Conservation (phyloP, 23 tunicate genomes). For the Trididemnum clinides region DNA sequence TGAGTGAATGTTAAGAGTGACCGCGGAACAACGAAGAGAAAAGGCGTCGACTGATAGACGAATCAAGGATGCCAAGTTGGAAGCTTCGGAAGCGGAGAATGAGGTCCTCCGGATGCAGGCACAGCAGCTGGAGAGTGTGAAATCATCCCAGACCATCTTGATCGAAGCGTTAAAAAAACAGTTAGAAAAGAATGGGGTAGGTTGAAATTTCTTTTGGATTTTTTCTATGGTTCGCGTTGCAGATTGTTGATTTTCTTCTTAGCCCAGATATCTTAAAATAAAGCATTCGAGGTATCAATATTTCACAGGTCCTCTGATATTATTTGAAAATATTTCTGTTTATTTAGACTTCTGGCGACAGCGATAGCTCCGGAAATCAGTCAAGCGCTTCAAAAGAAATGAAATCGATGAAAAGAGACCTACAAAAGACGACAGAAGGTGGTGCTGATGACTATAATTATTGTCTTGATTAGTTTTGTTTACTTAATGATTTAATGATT, state of each 20-base stretch:
- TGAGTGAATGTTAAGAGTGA: background rate
- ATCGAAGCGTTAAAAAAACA: constrained; percentile 59
- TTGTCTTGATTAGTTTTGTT: too few species aligned
- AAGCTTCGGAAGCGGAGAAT: constrained; percentile 61
- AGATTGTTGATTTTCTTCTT: too few species aligned
- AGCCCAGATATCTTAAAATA: too few species aligned
- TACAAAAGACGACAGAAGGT: constrained; percentile 30
- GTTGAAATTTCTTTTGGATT: too few species aligned
- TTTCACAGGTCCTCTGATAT: too few species aligned
- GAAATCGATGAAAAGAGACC: constrained; percentile 31
- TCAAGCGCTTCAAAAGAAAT: background rate
- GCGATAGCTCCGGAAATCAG: constrained; percentile 6
- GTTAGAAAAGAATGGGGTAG: constrained; percentile 36
- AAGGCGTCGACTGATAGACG: background rate
- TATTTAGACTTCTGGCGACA: constrained; percentile 21
- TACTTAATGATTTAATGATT: too few species aligned
- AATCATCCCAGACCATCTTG: constrained; percentile 43
- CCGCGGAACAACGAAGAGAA: background rate
- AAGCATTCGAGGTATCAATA: too few species aligned
- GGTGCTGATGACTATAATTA: too few species aligned
- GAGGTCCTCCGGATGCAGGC: constrained; percentile 51
- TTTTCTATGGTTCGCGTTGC: too few species aligned
- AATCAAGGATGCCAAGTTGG: constrained; percentile 41
- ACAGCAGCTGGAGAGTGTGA: constrained; percentile 33
- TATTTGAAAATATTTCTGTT: too few species aligned